Evolutionary conservation across 2,888 invertebrate species (phyloP), one percentile per base, ranked within the genome.

Genomic region (Coenonympha glycerion): DNA sequence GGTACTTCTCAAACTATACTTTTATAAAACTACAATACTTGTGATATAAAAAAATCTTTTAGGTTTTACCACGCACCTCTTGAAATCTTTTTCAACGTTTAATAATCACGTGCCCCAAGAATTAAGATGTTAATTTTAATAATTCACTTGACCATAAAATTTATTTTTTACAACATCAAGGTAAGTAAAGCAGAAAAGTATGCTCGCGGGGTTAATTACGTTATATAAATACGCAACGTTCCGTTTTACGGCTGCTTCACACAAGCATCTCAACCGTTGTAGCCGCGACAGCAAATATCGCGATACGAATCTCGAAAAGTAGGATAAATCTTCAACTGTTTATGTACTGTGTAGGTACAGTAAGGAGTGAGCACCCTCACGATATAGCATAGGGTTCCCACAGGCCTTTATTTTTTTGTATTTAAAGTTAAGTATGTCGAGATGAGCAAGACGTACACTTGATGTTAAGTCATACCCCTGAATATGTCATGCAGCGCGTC

Each of bases 301-400:
- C 52, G 48, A 40, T 56, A 49, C 55, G 51, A 44, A 69, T 68
- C 50, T 63, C 60, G 62, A 63, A 61, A 65, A 73, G 68, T 73
- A 62, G 74, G 73, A 66, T 71, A 73, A 59, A 57, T 49, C 39
- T 51, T 59, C 69, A 71, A 70, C 72, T 65, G 76, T 73, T 62
- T 15, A 56, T n/a, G n/a, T n/a, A n/a, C n/a, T n/a, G n/a, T n/a
- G n/a, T n/a, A n/a, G n/a, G n/a, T n/a, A n/a, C n/a, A n/a, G n/a
- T n/a, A n/a, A n/a, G n/a, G n/a, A n/a, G 19, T 30, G 47, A 53
- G 56, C 47, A 36, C 28, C 28, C 46, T 36, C 16, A 34, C 33
- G 11, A n/a, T 34, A 45, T 16, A 6, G 9, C n/a, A n/a, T 24
- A 45, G 45, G 45, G 45, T 45, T 45, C 15, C 24, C 44, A 24